These are phyloP conservation scores for Scarus forsteni DNA, from an alignment of 2,797 vertebrate species.

Conservation along the genomic window DNA sequence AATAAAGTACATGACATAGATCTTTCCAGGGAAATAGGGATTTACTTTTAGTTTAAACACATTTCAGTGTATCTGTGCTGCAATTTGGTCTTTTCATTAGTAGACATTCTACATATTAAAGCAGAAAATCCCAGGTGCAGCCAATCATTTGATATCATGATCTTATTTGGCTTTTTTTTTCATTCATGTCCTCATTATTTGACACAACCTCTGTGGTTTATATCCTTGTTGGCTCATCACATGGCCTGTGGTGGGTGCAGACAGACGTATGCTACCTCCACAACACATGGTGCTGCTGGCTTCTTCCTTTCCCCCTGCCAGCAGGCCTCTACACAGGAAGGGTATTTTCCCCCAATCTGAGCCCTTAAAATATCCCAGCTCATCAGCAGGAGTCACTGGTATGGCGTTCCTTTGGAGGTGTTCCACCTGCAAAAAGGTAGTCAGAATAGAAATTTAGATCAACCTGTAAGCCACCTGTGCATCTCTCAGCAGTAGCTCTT, in stretches of 20 bases:
- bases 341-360: slow-evolving; percentile 24
- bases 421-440: slow-evolving; percentile 3
- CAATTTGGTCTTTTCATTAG: no score
- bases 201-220: slow-evolving; percentile 34
- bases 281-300: slow-evolving; percentile 40
- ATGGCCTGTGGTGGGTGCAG: slow-evolving; percentile 36
- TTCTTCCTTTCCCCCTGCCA: slow-evolving; percentile 33
- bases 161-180: slow-evolving; percentile 1
- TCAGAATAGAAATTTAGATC: slow-evolving; percentile 5
- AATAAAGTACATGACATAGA: no score
- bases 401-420: background rate
- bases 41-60: no score
- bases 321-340: slow-evolving; percentile 16
- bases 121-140: slow-evolving; percentile 13
- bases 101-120: background rate
- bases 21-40: no score
- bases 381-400: slow-evolving; percentile 25
- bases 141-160: background rate
- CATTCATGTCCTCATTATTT: slow-evolving; percentile 14
- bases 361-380: slow-evolving; percentile 13
- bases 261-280: slow-evolving; percentile 47
- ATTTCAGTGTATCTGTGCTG: no score
- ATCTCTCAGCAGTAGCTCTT: slow-evolving; percentile 27
- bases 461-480: slow-evolving; percentile 49
- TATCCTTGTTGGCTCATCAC: slow-evolving; percentile 27